Evolutionary conservation across 1,140 invertebrate species (phyloP), one percentile per base, ranked within the genome.

Genomic region (Helicoverpa zea): DNA sequence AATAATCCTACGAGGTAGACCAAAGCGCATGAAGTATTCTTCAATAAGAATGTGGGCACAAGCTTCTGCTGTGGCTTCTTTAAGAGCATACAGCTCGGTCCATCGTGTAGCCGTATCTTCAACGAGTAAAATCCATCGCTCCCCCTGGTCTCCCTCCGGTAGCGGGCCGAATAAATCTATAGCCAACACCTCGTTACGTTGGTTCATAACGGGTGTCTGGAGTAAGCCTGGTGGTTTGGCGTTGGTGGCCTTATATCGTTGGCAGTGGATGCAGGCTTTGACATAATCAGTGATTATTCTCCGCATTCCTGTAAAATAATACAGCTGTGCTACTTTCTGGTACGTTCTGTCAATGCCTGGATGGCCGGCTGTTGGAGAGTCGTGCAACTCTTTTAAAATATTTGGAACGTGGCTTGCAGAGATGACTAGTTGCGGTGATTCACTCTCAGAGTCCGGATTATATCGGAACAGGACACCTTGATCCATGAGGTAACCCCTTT

Each of bases 171-270:
- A 83, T 43, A 81, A 56, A 63, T 83, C 82, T 0, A 83, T 66
- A 2, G 88, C 83, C 2, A 87, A n/a, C 12, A 86, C 82, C 54
- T 89, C 87, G 5, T 78, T 82, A 4, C 85, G 70, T 49, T 87
- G 84, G 7, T 81, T 75, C 14, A 80, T 14, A 0, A 86, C 74
- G 7, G 81, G 81, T 11, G 79, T 85, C 52, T 83, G 83, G 3
- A 86, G 56, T 30, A 87, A 52, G 1, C 87, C 84, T 14, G 81
- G 56, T 3, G 87, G 88, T 77, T 90, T 90, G 11, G 75, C 0
- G 61, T 88, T 88, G n/a, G 43, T 16, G 7, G 84, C 35, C 70
- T 89, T 89, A 49, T 88, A 88, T 9, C 61, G 61, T 64, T 87
- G 78, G 52, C 87, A 87, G 23, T 82, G 43, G 12, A 86, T 59